phyloP scores from a whole-genome alignment of 2,797 vertebrate species.

The Hylomyscus alleni region DNA sequence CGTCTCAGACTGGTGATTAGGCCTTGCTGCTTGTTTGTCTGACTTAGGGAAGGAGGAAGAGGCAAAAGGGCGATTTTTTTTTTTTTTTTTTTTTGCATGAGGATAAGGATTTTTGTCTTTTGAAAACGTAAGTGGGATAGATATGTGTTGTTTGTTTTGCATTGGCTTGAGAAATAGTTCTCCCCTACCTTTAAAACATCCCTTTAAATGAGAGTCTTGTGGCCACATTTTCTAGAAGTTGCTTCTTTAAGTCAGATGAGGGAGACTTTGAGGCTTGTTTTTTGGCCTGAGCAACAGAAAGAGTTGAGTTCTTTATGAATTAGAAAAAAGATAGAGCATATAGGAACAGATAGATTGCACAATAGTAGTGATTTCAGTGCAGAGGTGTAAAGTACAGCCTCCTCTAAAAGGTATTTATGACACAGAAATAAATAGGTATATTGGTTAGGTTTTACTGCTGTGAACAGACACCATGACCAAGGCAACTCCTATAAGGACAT shows the following conservation, averaged over 20 bases:
- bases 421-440: background rate
- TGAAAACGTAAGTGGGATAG: constrained; percentile 10
- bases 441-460: background rate
- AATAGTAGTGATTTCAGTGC: background rate
- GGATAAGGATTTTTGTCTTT: background rate
- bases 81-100: background rate
- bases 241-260: constrained; percentile 9
- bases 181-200: background rate
- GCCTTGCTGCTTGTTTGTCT: background rate
- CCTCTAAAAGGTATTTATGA: background rate
- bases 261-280: constrained; percentile 11
- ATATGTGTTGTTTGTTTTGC: constrained; percentile 24
- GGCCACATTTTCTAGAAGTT: background rate
- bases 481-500: background rate
- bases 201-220: background rate
- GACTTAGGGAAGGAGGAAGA: background rate
- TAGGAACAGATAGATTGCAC: background rate
- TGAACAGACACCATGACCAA: background rate
- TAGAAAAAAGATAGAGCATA: background rate
- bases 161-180: background rate
- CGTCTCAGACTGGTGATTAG: background rate
- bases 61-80: background rate
- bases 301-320: background rate
- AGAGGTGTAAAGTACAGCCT: background rate
- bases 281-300: background rate